These are phyloP conservation scores for Drosophila ezoana DNA, from an alignment of 2,888 invertebrate genomes.

Conservation along the genomic window DNA sequence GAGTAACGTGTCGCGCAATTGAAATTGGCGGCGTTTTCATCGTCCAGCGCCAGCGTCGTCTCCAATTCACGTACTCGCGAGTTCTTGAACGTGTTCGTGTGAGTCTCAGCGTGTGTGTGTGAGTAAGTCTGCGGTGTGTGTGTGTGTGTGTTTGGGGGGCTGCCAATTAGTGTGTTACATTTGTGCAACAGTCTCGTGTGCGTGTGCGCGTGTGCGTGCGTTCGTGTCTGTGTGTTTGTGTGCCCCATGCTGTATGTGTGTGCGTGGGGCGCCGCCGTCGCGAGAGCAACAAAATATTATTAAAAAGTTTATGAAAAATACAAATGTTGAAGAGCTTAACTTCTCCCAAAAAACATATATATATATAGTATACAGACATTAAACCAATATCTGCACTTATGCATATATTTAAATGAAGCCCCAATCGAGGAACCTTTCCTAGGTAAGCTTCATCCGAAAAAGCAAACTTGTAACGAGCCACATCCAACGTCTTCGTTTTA, in stretches of 20 bases:
- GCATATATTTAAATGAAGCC: background rate
- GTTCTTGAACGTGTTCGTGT: conserved; percentile 5
- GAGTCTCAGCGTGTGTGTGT: conserved; percentile 12
- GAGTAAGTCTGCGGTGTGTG: background rate
- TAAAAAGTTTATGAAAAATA: conserved; percentile 29
- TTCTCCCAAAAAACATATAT: background rate
- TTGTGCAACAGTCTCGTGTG: conserved; percentile 59
- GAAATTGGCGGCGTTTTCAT: conserved; percentile 76
- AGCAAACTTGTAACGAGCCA: conserved; percentile 40
- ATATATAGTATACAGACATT: background rate
- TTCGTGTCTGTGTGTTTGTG: conserved; percentile 25
- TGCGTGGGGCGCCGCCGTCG: conserved; percentile 49
- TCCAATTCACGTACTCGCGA: conserved; percentile 51
- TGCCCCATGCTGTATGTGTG: conserved; percentile 40
- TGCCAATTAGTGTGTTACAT: conserved; percentile 67
- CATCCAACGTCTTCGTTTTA: background rate
- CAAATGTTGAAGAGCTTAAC: conserved; percentile 1
- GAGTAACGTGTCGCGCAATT: conserved; percentile 83
- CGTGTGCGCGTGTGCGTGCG: conserved; percentile 29
- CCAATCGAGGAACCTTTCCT: background rate
- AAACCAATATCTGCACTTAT: background rate
- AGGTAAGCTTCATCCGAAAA: conserved; percentile 26
- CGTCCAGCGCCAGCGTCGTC: conserved; percentile 50
- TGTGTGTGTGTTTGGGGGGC: conserved; percentile 30
- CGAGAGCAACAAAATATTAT: conserved; percentile 29